Evolutionary conservation across 2,797 vertebrate genomes (phyloP).

Genomic region (Falco novaeseelandiae): DNA sequence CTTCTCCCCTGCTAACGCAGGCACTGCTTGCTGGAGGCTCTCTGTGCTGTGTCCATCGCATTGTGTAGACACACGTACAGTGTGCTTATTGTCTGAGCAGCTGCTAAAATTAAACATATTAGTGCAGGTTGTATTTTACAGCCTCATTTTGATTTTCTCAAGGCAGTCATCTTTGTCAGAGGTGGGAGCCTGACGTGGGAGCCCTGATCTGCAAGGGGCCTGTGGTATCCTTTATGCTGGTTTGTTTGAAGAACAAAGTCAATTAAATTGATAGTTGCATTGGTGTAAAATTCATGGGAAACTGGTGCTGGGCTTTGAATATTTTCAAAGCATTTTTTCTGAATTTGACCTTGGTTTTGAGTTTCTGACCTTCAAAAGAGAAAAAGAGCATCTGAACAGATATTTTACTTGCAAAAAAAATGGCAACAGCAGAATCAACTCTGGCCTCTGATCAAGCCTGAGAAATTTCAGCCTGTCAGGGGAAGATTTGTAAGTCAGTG

Average conservation of each 20-base stretch:
- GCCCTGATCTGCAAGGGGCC: background rate
- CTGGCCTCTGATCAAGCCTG: background rate
- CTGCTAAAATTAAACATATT: background rate
- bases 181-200: background rate
- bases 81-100: background rate
- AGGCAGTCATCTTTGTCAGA: background rate
- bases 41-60: rapidly evolving
- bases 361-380: background rate
- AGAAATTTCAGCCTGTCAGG: background rate
- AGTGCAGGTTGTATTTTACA: background rate
- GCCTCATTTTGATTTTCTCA: background rate
- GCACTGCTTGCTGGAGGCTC: background rate
- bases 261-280: background rate
- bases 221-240: background rate
- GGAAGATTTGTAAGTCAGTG: background rate
- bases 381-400: background rate
- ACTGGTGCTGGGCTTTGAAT: background rate
- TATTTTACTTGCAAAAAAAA: background rate
- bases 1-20: background rate
- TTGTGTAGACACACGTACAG: rapidly evolving
- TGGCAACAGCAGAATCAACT: background rate
- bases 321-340: background rate
- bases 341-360: background rate
- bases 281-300: background rate
- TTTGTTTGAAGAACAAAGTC: background rate